Conservation (phyloP, 1,140 invertebrate genomes). For the Drosophila ambigua region DNA sequence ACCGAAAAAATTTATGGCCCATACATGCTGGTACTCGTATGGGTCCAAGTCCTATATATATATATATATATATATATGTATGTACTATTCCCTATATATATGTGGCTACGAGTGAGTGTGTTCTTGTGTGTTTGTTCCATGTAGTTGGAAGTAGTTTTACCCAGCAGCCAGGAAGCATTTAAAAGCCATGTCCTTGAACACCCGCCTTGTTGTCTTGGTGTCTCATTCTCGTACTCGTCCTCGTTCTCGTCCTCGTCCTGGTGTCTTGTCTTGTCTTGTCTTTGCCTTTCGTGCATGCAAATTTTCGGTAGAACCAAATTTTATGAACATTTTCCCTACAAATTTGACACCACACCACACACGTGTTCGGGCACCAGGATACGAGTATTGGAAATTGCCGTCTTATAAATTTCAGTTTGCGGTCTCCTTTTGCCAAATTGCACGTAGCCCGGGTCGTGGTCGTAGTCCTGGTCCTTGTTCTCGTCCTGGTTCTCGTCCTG, state of each 20-base stretch:
- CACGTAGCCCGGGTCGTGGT: conserved; percentile 45
- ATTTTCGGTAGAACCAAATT: conserved; percentile 71
- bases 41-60: conserved; percentile 10
- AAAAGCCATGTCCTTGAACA: conserved; percentile 76
- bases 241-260: background rate
- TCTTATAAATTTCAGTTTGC: conserved; percentile 77
- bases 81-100: background rate
- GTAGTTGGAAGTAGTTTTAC: conserved; percentile 55
- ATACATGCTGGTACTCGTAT: conserved; percentile 46
- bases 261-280: conserved; percentile 24
- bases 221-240: background rate
- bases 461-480: background rate
- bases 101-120: background rate
- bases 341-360: conserved; percentile 70
- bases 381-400: conserved; percentile 65
- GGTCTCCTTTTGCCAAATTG: conserved; percentile 60
- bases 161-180: conserved; percentile 59
- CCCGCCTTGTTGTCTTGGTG: conserved; percentile 1
- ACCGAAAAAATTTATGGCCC: conserved; percentile 72
- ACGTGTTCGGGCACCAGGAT: conserved; percentile 21
- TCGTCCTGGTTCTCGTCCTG: conserved; percentile 12
- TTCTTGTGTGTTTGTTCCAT: conserved; percentile 29
- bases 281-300: conserved; percentile 56
- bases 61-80: background rate
- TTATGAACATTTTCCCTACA: conserved; percentile 74